A percentile compares a stretch with the other conserved stretches of the same genome.
These are phyloP conservation scores for Sebastiscus tertius DNA, from an alignment of 2,797 vertebrate species.

Conservation along the genomic window DNA sequence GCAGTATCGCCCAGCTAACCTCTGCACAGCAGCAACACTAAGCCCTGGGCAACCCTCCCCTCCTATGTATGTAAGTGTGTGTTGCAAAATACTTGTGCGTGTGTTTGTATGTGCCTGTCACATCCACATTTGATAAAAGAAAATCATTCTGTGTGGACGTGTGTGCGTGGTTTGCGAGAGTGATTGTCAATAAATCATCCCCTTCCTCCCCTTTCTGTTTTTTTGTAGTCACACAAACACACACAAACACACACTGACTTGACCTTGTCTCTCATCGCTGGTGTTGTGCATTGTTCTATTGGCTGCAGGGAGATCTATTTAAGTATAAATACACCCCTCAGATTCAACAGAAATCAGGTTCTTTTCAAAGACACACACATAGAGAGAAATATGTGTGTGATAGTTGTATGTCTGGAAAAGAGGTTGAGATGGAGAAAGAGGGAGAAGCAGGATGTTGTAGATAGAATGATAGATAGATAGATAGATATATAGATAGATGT, in stretches of 20 bases:
- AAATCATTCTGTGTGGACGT: constrained; percentile 19
- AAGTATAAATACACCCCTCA: constrained; percentile 57
- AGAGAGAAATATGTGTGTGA: neutral
- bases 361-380: constrained; percentile 15
- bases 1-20: constrained; percentile 62
- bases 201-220: constrained; percentile 14
- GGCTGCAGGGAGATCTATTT: constrained; percentile 56
- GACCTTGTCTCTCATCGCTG: constrained; percentile 64
- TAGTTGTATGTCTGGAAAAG: neutral
- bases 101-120: constrained; percentile 10
- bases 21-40: constrained; percentile 64
- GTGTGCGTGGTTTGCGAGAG: neutral
- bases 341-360: constrained; percentile 45
- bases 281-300: constrained; percentile 51
- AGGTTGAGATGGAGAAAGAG: neutral
- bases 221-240: constrained; percentile 24
- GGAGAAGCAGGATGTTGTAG: neutral
- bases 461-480: constrained; percentile 24
- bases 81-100: neutral
- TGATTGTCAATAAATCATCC: constrained; percentile 54
- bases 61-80: neutral
- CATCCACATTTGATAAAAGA: constrained; percentile 19
- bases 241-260: constrained; percentile 36
- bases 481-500: constrained; percentile 58
- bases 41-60: constrained; percentile 35